phyloP scores from a whole-genome alignment of 1,140 invertebrate genomes.

The Pollicipes pollicipes region DNA sequence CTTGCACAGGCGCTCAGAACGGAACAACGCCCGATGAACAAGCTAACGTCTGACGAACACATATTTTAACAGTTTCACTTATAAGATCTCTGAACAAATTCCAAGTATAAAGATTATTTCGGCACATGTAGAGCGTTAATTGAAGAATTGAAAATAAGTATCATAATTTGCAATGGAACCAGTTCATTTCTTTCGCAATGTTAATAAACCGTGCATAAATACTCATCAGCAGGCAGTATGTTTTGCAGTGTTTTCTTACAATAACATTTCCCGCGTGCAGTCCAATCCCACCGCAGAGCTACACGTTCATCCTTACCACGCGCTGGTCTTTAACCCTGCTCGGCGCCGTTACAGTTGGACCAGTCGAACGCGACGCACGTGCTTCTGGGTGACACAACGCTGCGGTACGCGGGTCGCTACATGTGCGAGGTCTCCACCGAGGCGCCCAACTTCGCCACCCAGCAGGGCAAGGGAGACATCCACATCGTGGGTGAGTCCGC shows the following conservation, averaged over 20 bases:
- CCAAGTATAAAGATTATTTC: too few species aligned
- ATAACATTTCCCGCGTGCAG: neutral
- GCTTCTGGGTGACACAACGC: neutral
- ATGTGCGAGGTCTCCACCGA: neutral
- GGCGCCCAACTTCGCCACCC: neutral
- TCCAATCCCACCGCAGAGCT: neutral
- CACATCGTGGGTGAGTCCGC: neutral
- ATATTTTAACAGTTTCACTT: too few species aligned
- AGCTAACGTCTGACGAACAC: neutral
- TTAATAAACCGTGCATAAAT: too few species aligned
- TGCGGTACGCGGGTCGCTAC: neutral
- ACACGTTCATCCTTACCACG: neutral
- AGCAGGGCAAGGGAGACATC: neutral
- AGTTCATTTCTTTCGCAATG: too few species aligned
- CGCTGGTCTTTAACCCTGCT: neutral
- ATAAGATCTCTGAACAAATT: too few species aligned
- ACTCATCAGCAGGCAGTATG: too few species aligned
- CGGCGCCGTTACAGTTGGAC: neutral
- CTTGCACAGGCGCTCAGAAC: neutral
- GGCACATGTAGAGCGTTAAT: too few species aligned
- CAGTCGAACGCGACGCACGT: neutral
- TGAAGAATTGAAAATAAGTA: too few species aligned
- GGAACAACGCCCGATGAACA: neutral
- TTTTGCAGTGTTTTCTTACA: neutral
- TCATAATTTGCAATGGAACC: too few species aligned